A percentile compares a stretch with the other conserved stretches of the same genome.
Conservation (phyloP, 2,113 vertebrate species). For the Clarias magur region DNA sequence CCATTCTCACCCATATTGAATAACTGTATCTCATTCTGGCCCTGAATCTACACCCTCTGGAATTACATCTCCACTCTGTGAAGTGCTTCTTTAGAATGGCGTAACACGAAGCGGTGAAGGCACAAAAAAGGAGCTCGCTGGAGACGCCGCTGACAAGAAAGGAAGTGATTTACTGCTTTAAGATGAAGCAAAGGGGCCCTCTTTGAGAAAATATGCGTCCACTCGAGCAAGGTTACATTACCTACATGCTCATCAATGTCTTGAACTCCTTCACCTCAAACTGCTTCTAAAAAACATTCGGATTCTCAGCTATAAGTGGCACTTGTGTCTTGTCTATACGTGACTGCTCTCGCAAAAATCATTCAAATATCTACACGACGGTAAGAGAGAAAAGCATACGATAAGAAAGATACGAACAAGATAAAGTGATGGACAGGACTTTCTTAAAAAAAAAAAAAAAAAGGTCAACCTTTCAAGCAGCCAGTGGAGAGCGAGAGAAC, state of each 20-base stretch:
- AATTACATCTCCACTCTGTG: constrained; percentile 1
- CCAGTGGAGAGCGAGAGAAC: constrained; percentile 27
- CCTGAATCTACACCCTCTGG: constrained; percentile 14
- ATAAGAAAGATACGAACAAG: no score
- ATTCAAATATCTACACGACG: constrained; percentile 1
- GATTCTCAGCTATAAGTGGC: constrained; percentile 25
- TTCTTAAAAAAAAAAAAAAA: constrained; percentile 32
- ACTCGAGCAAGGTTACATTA: constrained; percentile 24
- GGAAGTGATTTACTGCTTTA: constrained; percentile 37
- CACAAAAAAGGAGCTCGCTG: constrained; percentile 3
- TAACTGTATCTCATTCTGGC: constrained; percentile 19
- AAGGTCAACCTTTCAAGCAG: constrained; percentile 48
- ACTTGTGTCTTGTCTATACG: constrained; percentile 32
- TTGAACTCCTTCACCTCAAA: constrained; percentile 12
- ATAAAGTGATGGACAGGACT: constrained; percentile 26
- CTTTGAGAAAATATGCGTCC: constrained; percentile 8
- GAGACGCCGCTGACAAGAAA: constrained; percentile 9
- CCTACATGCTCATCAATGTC: constrained; percentile 26
- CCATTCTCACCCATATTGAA: constrained; percentile 26
- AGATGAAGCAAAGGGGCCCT: constrained; percentile 27
- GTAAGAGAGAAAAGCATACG: neutral
- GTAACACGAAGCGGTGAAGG: neutral
- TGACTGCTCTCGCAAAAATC: constrained; percentile 33
- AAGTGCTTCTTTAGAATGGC: constrained; percentile 19
- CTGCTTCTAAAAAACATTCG: constrained; percentile 14